Evolutionary conservation across 2,888 invertebrate genomes (phyloP), one percentile per base, ranked within the genome.

Genomic region (Meghimatium bilineatum): DNA sequence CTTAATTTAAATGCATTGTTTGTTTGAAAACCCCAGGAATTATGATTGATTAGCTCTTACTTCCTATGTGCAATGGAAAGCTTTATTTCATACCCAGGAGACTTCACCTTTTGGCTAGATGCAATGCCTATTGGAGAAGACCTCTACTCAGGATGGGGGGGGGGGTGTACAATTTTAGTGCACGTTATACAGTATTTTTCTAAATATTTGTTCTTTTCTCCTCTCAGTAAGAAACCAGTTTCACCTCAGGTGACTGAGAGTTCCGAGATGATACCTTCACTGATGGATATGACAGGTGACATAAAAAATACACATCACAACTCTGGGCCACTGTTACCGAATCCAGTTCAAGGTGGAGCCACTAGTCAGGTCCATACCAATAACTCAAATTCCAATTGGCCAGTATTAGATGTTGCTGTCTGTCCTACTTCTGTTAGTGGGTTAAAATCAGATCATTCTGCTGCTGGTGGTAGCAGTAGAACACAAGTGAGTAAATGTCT

Each of bases 201-300:
- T 44, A 8, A 5, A 44, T 44, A 12, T 44, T 44, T 44, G 12
- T 12, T 44, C 5, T 44, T 44, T 32, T 74, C 26, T 52, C 20
- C 32, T 49, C 44, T 44, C 76, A 80, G 84, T 52, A 84, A 80
- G 77, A 84, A 84, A 38, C 80, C 80, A 66, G 75, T 77, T 14
- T 80, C 84, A 69, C 80, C 84, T 26, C 79, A 80, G 12, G 80
- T 74, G 2, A 60, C 80, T 60, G 84, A 84, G 67, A 84, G 67
- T 69, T 38, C 84, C 0, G 84, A 84, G 26, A 75, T 77, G 38
- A 80, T 84, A 80, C 84, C 84, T 76, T 84, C 84, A 14, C 80
- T 84, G 44, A 67, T 84, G 80, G 84, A 84, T 32, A 80, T 84
- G 80, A 69, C 76, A 6, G 77, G 84, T 44, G 84, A 84, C 60